Evolutionary conservation across 2,113 vertebrate genomes (phyloP).

Genomic region (Synodontis membranacea): DNA sequence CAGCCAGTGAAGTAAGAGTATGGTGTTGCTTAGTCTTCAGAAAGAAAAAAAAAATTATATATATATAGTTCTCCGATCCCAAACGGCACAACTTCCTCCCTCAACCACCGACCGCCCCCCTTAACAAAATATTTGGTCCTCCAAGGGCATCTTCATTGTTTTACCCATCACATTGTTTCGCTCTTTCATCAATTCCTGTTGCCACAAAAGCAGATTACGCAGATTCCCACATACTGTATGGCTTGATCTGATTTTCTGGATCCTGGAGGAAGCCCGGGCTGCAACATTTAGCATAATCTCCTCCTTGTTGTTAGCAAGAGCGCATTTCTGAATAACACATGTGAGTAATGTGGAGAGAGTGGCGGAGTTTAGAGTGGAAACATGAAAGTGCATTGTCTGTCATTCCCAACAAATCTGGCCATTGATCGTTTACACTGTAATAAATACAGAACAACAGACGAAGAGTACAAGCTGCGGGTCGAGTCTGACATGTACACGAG

Average conservation of each 20-base stretch:
- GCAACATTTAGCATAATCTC: slow-evolving; percentile 9
- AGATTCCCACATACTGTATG: slow-evolving; percentile 15
- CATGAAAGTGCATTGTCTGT: slow-evolving; percentile 35
- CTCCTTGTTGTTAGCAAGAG: slow-evolving; percentile 14
- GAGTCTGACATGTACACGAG: neutral
- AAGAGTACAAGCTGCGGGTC: neutral
- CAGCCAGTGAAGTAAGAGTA: slow-evolving; percentile 2
- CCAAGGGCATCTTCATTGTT: neutral
- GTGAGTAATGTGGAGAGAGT: slow-evolving; percentile 29
- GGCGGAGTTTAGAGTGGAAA: slow-evolving; percentile 11
- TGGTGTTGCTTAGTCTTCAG: neutral
- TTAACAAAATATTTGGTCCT: neutral
- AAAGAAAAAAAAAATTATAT: neutral
- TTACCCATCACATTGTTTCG: neutral
- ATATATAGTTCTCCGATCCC: neutral
- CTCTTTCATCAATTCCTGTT: neutral
- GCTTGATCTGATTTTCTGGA: slow-evolving; percentile 15
- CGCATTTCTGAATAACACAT: slow-evolving; percentile 11
- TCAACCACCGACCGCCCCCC: neutral
- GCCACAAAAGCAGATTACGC: slow-evolving; percentile 19
- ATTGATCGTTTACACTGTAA: slow-evolving; percentile 46
- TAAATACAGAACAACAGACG: slow-evolving; percentile 41
- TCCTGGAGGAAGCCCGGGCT: neutral
- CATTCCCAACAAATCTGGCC: slow-evolving; percentile 38
- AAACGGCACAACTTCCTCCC: neutral